These are phyloP conservation scores for Camponotus fellah DNA, from an alignment of 2,888 invertebrate genomes.

Conservation along the genomic window DNA sequence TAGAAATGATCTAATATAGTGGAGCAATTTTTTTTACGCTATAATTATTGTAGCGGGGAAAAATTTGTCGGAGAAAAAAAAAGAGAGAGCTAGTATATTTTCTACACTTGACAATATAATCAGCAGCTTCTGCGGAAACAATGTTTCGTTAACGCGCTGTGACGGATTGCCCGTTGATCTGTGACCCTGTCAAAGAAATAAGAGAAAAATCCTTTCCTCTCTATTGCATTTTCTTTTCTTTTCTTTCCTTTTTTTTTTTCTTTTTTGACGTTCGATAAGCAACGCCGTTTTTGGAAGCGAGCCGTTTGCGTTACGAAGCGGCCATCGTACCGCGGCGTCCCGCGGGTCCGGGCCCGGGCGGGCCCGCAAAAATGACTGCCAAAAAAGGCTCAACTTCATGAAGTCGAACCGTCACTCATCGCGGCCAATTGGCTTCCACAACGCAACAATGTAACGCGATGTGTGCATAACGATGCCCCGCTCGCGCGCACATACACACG, in stretches of 20 bases:
- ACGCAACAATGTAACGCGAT: constrained; percentile 64
- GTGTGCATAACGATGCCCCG: constrained; percentile 65
- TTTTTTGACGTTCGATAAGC: constrained; percentile 16
- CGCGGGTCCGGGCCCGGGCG: constrained; percentile 29
- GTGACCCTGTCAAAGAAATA: background rate
- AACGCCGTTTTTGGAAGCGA: constrained; percentile 56
- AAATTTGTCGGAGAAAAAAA: background rate
- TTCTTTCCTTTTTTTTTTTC: background rate
- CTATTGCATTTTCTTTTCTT: background rate
- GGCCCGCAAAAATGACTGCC: constrained; percentile 55
- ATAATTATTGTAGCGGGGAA: background rate
- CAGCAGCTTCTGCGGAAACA: background rate
- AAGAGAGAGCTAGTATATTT: background rate
- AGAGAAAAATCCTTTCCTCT: background rate
- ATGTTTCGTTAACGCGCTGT: constrained; percentile 26
- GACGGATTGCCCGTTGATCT: constrained; percentile 13
- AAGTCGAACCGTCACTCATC: constrained; percentile 71
- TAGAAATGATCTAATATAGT: background rate
- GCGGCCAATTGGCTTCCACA: constrained; percentile 54
- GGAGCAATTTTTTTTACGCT: background rate
- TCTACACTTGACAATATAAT: background rate
- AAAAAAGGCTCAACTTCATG: constrained; percentile 68
- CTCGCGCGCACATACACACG: background rate
- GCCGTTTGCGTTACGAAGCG: constrained; percentile 41
- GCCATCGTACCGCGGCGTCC: constrained; percentile 38